phyloP scores from a whole-genome alignment of 2,113 vertebrate genomes.

The Silurus glanis region DNA sequence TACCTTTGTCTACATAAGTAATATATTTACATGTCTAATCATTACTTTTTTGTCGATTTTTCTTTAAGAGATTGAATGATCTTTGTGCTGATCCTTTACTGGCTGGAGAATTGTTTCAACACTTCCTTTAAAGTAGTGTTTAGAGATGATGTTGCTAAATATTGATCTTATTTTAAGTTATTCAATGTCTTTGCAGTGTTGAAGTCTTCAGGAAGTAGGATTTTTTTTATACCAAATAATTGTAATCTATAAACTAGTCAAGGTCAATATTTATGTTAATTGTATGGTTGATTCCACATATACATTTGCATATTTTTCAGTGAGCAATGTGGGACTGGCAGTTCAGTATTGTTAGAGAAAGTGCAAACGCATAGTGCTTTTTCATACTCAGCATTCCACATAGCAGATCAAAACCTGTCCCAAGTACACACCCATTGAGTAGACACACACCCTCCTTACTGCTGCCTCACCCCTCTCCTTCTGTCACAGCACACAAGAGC shows the following conservation, averaged over 20 bases:
- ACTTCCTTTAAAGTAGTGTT: not conserved
- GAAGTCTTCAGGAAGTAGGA: not conserved
- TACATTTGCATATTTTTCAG: not conserved
- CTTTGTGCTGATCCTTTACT: no score
- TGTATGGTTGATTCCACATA: not conserved
- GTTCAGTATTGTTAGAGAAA: constrained; percentile 9
- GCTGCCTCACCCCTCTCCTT: not conserved
- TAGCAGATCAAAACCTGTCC: constrained; percentile 61
- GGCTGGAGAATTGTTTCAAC: constrained; percentile 6
- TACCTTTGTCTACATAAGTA: not conserved
- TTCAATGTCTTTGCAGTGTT: not conserved
- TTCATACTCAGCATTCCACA: constrained; percentile 58
- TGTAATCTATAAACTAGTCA: no score
- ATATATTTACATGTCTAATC: not conserved
- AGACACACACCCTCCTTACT: not conserved
- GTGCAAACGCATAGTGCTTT: not conserved
- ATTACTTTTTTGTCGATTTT: not conserved
- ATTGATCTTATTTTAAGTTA: not conserved
- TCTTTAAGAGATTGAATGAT: not conserved
- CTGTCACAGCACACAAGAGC: not conserved
- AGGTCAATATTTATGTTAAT: not conserved
- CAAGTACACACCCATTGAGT: constrained; percentile 38
- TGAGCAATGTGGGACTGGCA: not conserved
- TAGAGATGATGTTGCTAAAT: not conserved
- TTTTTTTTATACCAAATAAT: no score